Conservation (phyloP, 1,140 invertebrate genomes). For the Drosophila orosa region DNA sequence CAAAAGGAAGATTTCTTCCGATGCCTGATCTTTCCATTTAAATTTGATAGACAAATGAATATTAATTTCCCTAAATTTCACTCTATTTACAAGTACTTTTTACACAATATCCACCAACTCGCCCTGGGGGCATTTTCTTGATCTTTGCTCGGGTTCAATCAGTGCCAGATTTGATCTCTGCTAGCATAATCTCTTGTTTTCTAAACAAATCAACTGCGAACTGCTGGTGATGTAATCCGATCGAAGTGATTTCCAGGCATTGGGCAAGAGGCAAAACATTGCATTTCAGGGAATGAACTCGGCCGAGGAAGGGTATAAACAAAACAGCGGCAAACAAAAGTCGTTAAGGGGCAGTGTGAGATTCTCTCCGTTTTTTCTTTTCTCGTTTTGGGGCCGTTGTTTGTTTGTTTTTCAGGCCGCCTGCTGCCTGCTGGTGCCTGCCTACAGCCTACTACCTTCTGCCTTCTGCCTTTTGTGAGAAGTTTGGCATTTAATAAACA, state of each 20-base stretch:
- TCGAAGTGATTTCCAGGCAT: conserved; percentile 14
- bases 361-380: background rate
- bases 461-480: conserved; percentile 50
- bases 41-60: too few relatives aligned
- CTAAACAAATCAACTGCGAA: conserved; percentile 12
- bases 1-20: background rate
- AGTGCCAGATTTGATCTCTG: conserved; percentile 1
- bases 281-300: background rate
- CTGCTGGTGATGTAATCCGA: conserved; percentile 9
- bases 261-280: conserved; percentile 29
- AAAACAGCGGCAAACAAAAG: conserved; percentile 55
- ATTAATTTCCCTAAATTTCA: too few relatives aligned
- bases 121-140: too few relatives aligned
- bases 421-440: conserved; percentile 16
- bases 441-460: too few relatives aligned
- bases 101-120: background rate
- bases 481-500: conserved; percentile 74
- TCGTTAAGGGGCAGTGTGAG: conserved; percentile 56
- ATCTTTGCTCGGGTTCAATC: background rate
- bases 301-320: conserved; percentile 28
- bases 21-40: background rate
- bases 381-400: conserved; percentile 31
- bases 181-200: conserved; percentile 6
- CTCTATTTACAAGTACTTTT: background rate
- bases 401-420: conserved; percentile 55